Evolutionary conservation across 1,140 invertebrate species (phyloP).

Genomic region (Cydia strobilella): DNA sequence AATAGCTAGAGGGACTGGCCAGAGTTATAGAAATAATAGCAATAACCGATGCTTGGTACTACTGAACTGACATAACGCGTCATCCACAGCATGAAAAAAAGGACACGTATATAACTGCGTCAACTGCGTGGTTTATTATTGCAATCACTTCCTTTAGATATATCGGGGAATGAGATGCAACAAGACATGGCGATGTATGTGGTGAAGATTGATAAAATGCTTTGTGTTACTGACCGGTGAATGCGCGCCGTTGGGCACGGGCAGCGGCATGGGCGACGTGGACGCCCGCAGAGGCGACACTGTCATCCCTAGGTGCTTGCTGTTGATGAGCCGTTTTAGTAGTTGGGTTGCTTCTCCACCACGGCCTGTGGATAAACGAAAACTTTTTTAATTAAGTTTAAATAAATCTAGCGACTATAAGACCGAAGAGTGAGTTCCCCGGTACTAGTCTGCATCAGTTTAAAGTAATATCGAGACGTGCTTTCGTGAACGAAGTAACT

Average conservation of each 20-base stretch:
- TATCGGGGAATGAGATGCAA: neutral
- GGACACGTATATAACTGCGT: too few species aligned
- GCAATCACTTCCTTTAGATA: too few species aligned
- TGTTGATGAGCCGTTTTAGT: slow-evolving; percentile 86
- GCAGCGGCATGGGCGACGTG: slow-evolving; percentile 55
- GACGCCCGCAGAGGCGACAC: slow-evolving; percentile 74
- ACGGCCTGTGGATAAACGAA: slow-evolving; percentile 52
- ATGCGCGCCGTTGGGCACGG: slow-evolving; percentile 64
- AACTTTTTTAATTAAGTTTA: neutral
- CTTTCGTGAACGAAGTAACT: too few species aligned
- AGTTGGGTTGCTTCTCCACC: slow-evolving; percentile 86
- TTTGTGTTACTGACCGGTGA: slow-evolving; percentile 61
- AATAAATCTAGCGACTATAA: too few species aligned
- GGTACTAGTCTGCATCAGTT: too few species aligned
- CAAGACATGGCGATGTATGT: neutral
- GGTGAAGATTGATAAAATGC: slow-evolving; percentile 6
- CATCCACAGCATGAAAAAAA: too few species aligned
- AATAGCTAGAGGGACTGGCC: too few species aligned
- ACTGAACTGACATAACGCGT: too few species aligned
- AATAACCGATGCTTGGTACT: too few species aligned
- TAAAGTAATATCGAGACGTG: too few species aligned
- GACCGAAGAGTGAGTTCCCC: too few species aligned
- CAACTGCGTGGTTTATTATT: too few species aligned
- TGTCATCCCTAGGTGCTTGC: slow-evolving; percentile 85
- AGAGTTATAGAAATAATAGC: neutral